Percentiles rank a stretch among this genome's conserved stretches.
Evolutionary conservation across 2,888 invertebrate genomes (phyloP).

Genomic region (Galerucella calmariensis): DNA sequence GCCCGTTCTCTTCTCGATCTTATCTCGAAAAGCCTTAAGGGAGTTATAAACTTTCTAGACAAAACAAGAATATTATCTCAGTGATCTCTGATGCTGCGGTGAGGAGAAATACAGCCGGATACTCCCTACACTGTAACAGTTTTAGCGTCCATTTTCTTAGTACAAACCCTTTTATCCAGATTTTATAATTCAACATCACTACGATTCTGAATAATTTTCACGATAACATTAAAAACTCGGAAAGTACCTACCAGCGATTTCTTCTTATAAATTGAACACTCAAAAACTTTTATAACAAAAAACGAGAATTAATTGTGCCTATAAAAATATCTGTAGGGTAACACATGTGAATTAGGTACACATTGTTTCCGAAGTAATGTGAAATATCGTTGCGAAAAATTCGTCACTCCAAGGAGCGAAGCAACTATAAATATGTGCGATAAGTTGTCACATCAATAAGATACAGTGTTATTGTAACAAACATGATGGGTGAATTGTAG

Average conservation of each 20-base stretch:
- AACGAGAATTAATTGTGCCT: too few species aligned
- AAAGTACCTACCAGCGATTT: not conserved
- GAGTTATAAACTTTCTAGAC: slow-evolving; percentile 33
- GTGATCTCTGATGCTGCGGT: slow-evolving; percentile 28
- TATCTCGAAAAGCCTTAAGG: slow-evolving; percentile 19
- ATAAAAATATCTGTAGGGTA: too few species aligned
- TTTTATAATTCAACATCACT: slow-evolving; percentile 24
- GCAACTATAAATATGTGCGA: too few species aligned
- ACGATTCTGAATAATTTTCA: slow-evolving; percentile 3
- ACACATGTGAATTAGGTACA: too few species aligned
- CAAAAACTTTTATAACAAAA: too few species aligned
- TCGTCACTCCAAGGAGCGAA: too few species aligned
- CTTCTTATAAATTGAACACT: too few species aligned
- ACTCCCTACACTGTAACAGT: slow-evolving; percentile 29
- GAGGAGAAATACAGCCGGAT: slow-evolving; percentile 29
- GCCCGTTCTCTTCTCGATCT: not conserved
- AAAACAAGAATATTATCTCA: slow-evolving; percentile 34
- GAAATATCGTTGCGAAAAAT: too few species aligned
- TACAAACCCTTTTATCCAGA: slow-evolving; percentile 39
- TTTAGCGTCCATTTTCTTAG: slow-evolving; percentile 15
- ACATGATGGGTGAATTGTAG: too few species aligned
- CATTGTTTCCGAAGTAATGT: too few species aligned
- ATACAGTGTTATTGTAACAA: too few species aligned
- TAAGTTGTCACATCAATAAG: too few species aligned
- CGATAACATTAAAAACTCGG: not conserved